Conservation (phyloP, 2,797 vertebrate genomes). For the Tokudaia tokunoshimensis region DNA sequence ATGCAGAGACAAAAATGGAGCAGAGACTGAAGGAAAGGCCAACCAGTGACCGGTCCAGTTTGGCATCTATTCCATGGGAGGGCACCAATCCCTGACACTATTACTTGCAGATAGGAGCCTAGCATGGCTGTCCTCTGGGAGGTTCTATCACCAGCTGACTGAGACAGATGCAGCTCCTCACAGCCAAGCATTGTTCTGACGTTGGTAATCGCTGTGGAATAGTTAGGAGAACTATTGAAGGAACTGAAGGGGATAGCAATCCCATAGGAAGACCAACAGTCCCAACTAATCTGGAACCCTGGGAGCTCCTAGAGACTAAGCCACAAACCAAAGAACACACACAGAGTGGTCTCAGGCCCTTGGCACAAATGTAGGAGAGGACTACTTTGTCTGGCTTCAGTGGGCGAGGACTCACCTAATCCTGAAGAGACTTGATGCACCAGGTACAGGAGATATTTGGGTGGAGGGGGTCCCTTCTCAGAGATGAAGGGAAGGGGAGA, state of each 20-base stretch:
- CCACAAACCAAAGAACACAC: not conserved
- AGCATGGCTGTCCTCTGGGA: not conserved
- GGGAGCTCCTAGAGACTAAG: not conserved
- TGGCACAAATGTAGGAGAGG: not conserved
- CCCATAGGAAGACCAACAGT: not conserved
- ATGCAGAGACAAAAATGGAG: too few species aligned
- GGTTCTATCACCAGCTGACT: not conserved
- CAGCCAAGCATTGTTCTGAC: not conserved
- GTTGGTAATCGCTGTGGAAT: not conserved
- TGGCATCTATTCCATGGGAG: not conserved
- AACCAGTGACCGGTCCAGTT: too few species aligned
- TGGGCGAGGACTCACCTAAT: not conserved
- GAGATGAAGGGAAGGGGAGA: not conserved
- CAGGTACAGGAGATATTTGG: not conserved
- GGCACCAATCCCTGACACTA: not conserved
- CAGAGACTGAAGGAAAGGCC: too few species aligned
- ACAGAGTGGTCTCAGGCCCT: not conserved
- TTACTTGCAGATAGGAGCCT: not conserved
- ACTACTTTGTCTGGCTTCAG: not conserved
- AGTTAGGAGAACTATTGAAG: not conserved
- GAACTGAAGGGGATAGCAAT: not conserved
- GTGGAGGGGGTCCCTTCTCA: not conserved
- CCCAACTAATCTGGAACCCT: not conserved
- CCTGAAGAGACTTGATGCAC: not conserved
- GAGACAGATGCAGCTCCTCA: not conserved